phyloP scores from a whole-genome alignment of 1,140 invertebrate species.

The Bombus ignitus region DNA sequence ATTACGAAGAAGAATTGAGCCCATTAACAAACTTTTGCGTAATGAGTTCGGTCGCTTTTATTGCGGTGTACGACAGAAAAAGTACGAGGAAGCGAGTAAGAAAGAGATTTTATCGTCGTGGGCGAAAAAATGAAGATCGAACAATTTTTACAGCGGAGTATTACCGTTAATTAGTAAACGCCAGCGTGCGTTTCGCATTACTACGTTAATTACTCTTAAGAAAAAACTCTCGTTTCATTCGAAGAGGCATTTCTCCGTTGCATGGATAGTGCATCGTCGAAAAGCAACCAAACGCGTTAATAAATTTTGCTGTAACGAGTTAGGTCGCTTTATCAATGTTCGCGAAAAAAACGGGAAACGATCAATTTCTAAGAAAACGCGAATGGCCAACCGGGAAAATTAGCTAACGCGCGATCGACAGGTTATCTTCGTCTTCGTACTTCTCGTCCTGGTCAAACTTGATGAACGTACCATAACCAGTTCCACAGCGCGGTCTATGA shows the following conservation, averaged over 20 bases:
- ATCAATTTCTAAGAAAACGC: conserved; percentile 41
- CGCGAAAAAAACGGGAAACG: conserved; percentile 11
- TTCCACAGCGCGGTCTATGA: conserved; percentile 26
- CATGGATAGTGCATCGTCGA: not conserved
- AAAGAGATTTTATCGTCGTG: conserved; percentile 1
- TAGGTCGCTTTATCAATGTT: conserved; percentile 18
- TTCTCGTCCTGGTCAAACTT: conserved; percentile 37
- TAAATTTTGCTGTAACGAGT: conserved; percentile 33
- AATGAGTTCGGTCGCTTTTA: conserved; percentile 4
- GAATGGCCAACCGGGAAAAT: conserved; percentile 14
- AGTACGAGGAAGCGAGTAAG: not conserved
- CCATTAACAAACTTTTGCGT: conserved; percentile 35
- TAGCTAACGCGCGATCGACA: conserved; percentile 30
- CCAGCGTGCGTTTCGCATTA: not conserved
- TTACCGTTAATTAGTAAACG: conserved; percentile 29
- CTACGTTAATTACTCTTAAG: not conserved
- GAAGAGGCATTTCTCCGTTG: not conserved
- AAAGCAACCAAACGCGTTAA: not conserved
- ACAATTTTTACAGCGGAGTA: conserved; percentile 4
- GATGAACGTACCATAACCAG: conserved; percentile 51
- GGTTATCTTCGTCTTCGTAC: not conserved
- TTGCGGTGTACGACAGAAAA: not conserved
- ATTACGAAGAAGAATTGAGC: not conserved
- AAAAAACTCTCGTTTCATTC: not conserved
- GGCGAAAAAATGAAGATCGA: conserved; percentile 19